phyloP scores from a whole-genome alignment of 2,113 vertebrate species.

The Ceyx cyanopectus region DNA sequence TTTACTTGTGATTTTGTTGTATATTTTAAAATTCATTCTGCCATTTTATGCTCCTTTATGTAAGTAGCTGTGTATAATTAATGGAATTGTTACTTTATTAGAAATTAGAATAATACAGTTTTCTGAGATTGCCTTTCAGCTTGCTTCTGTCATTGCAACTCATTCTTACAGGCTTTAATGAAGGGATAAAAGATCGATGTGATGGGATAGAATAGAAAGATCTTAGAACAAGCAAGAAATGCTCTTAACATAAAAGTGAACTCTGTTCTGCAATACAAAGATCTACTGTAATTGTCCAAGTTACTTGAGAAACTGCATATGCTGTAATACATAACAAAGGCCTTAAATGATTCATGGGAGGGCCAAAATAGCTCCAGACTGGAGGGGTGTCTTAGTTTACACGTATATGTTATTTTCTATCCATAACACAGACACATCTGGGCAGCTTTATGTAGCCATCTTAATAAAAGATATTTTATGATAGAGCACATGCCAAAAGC shows the following conservation, averaged over 20 bases:
- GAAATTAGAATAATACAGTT: background rate
- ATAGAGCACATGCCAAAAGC: background rate
- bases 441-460: background rate
- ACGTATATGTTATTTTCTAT: constrained; percentile 4
- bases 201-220: background rate
- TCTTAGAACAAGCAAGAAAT: background rate
- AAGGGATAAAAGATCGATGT: background rate
- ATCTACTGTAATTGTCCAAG: background rate
- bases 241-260: background rate
- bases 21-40: background rate
- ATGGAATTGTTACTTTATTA: background rate
- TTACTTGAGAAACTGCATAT: background rate
- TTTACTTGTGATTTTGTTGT: background rate
- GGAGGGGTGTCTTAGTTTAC: background rate
- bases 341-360: background rate
- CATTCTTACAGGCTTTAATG: background rate
- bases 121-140: background rate
- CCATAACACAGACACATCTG: background rate
- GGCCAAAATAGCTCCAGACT: background rate
- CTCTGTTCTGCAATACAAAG: background rate
- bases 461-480: background rate
- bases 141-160: background rate
- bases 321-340: background rate
- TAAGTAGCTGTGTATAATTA: background rate
- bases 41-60: background rate